A percentile compares a stretch with the other conserved stretches of the same genome.
phyloP scores from a whole-genome alignment of 1,140 invertebrate genomes.

The Tyrophagus putrescentiae region DNA sequence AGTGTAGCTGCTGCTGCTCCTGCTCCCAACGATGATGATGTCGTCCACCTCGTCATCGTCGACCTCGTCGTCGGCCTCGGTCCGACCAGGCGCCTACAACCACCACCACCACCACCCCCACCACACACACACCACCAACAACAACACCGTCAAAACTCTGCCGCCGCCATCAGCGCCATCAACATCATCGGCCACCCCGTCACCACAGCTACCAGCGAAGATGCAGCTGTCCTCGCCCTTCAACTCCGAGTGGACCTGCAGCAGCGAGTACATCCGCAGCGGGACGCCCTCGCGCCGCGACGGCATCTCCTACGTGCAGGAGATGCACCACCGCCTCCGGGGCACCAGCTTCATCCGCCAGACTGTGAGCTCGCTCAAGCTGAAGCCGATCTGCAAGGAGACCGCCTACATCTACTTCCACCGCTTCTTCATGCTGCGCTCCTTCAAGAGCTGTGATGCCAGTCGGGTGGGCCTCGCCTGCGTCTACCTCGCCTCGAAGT shows the following conservation, averaged over 20 bases:
- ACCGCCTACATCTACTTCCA: slow-evolving; percentile 10
- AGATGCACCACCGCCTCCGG: not conserved
- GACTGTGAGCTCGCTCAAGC: not conserved
- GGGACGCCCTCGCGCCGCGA: not conserved
- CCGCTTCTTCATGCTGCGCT: slow-evolving; percentile 12
- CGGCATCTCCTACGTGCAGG: not conserved
- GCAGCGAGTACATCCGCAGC: not conserved
- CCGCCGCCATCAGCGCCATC: not conserved
- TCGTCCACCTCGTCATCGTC: too few species aligned
- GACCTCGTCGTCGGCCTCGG: too few species aligned
- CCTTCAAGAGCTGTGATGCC: slow-evolving; percentile 1
- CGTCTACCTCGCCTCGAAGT: slow-evolving; percentile 5
- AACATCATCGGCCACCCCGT: not conserved
- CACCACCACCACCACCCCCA: not conserved
- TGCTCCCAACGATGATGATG: too few species aligned
- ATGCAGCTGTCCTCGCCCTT: not conserved
- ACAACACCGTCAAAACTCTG: not conserved
- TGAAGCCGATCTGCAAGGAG: slow-evolving; percentile 13
- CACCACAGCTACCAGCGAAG: too few species aligned
- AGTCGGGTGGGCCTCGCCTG: not conserved
- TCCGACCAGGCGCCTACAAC: not conserved
- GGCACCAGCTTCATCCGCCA: slow-evolving; percentile 10
- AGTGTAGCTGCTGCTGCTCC: too few species aligned
- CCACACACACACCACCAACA: not conserved
- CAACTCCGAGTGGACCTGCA: not conserved